phyloP scores from a whole-genome alignment of 2,888 invertebrate genomes.

The Dynastes hyllus region DNA sequence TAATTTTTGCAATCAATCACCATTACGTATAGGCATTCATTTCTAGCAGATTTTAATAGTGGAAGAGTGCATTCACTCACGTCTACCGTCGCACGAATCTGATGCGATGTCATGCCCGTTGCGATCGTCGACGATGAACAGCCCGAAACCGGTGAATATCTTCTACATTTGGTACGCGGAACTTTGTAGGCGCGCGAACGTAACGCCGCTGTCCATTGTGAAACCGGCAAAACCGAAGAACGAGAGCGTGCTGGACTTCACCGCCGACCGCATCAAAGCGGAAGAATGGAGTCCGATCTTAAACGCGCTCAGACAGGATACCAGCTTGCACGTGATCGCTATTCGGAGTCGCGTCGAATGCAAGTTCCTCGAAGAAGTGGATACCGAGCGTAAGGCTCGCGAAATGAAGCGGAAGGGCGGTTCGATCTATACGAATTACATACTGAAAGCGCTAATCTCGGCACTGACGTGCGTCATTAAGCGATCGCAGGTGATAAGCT shows the following conservation, averaged over 20 bases:
- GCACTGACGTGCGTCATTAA: constrained; percentile 78
- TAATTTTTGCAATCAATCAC: constrained; percentile 18
- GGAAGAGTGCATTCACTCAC: background rate
- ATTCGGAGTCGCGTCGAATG: constrained; percentile 74
- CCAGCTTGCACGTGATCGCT: constrained; percentile 80
- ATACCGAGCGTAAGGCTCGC: constrained; percentile 77
- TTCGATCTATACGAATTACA: constrained; percentile 79
- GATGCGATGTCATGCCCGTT: constrained; percentile 21
- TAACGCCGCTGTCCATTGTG: constrained; percentile 64
- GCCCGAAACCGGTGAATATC: constrained; percentile 64
- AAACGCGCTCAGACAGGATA: constrained; percentile 82
- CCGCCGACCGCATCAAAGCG: constrained; percentile 83
- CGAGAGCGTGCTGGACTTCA: constrained; percentile 75
- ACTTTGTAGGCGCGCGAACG: constrained; percentile 68
- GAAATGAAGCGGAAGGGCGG: constrained; percentile 71
- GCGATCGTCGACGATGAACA: constrained; percentile 38
- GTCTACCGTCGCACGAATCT: background rate
- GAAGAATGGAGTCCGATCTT: constrained; percentile 85
- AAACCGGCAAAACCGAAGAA: constrained; percentile 67
- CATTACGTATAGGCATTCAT: constrained; percentile 27
- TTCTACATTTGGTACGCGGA: constrained; percentile 70
- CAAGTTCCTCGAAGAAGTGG: constrained; percentile 69
- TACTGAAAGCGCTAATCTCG: constrained; percentile 79
- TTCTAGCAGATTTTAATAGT: background rate
- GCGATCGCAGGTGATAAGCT: constrained; percentile 76